phyloP scores from a whole-genome alignment of 2,888 invertebrate species.

The Pristionchus fissidentatus region DNA sequence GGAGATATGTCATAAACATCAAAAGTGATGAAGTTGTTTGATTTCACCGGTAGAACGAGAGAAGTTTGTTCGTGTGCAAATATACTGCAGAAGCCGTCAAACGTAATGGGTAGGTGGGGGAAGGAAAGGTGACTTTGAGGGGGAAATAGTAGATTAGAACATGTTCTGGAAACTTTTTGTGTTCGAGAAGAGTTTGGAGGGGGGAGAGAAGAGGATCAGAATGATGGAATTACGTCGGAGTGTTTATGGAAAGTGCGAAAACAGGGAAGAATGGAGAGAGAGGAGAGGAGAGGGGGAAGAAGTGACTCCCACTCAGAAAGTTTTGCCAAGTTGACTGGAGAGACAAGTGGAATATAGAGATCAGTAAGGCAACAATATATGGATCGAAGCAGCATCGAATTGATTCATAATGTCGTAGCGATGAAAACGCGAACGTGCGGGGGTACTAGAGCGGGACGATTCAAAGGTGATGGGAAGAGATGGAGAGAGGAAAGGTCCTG shows the following conservation, averaged over 20 bases:
- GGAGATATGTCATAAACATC: neutral
- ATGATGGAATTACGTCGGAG: slow-evolving; percentile 32
- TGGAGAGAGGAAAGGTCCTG: slow-evolving; percentile 13
- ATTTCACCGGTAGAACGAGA: neutral
- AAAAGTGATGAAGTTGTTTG: slow-evolving; percentile 18
- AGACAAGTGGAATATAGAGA: neutral
- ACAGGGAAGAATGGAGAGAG: no score
- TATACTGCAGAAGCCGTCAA: neutral
- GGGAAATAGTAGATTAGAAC: no score
- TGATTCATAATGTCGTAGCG: no score
- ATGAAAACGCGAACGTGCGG: neutral
- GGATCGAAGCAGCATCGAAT: no score
- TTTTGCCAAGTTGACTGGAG: neutral
- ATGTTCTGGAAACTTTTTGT: no score
- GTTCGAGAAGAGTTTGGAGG: neutral
- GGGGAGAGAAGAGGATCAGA: slow-evolving; percentile 1
- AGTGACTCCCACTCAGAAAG: slow-evolving; percentile 8
- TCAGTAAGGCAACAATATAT: no score
- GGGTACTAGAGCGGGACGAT: no score
- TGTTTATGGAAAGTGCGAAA: slow-evolving; percentile 33
- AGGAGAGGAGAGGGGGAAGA: neutral
- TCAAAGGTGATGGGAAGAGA: neutral
- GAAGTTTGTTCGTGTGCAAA: neutral
- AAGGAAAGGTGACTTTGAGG: neutral
- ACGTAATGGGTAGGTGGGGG: neutral